Evolutionary conservation across 2,797 vertebrate species (phyloP).

Genomic region (Enteromius radiatus): DNA sequence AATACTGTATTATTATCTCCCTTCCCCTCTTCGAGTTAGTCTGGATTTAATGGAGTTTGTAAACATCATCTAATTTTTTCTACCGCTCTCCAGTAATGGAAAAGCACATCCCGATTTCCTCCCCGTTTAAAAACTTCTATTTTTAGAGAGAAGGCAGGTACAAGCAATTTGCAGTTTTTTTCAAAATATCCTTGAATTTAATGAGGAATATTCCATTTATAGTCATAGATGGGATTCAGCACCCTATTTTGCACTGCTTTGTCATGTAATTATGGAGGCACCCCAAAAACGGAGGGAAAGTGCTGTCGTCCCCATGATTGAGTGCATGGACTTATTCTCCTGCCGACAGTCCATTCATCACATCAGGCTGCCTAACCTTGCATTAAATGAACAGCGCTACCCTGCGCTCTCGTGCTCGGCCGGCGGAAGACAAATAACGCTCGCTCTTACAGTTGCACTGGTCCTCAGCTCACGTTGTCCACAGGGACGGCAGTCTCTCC

Average conservation of each 20-base stretch:
- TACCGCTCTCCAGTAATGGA: conserved; percentile 69
- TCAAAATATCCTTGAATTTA: conserved; percentile 26
- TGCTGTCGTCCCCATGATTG: conserved; percentile 76
- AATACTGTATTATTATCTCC: conserved; percentile 77
- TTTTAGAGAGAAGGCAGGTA: conserved; percentile 33
- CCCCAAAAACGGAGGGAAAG: conserved; percentile 65
- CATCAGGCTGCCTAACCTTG: conserved; percentile 89
- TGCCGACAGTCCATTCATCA: conserved; percentile 88
- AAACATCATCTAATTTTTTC: conserved; percentile 74
- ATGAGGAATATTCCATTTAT: conserved; percentile 54
- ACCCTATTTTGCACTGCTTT: conserved; percentile 68
- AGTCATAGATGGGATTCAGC: conserved; percentile 54
- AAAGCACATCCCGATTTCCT: conserved; percentile 59
- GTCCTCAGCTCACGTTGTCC: neutral
- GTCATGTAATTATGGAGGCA: conserved; percentile 68
- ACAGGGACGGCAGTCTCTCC: conserved; percentile 18
- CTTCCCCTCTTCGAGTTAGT: conserved; percentile 64
- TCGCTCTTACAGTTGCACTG: conserved; percentile 2
- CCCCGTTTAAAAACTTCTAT: conserved; percentile 49
- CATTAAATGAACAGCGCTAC: conserved; percentile 91
- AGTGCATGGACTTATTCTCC: conserved; percentile 85
- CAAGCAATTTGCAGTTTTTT: neutral
- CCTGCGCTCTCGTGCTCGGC: conserved; percentile 77
- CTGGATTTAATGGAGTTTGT: conserved; percentile 74
- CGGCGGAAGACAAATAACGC: conserved; percentile 74